Evolutionary conservation across 2,113 vertebrate genomes (phyloP).

Genomic region (Hiodon alosoides): DNA sequence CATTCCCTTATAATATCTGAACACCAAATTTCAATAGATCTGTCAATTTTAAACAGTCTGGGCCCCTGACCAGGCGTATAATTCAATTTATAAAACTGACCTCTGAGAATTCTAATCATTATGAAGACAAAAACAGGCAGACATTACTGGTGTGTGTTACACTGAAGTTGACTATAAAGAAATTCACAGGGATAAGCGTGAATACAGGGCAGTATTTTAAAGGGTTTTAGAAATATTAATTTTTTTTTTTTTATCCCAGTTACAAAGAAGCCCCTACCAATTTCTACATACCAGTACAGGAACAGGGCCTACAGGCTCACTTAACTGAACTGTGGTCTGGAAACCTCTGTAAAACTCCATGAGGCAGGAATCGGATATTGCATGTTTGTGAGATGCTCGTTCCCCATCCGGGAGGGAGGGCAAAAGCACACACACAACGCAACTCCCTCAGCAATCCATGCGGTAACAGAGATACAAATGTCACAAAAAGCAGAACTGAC

Average conservation of each 20-base stretch:
- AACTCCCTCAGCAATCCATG: not conserved
- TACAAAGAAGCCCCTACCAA: too few species aligned
- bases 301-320: not conserved
- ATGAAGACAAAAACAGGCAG: not conserved
- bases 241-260: too few species aligned
- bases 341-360: too few species aligned
- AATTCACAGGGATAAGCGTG: too few species aligned
- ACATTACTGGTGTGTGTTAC: not conserved
- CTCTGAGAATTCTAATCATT: not conserved
- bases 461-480: conserved; percentile 20
- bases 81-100: conserved; percentile 1
- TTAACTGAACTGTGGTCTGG: too few species aligned
- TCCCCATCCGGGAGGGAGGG: not conserved
- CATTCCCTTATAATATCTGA: not conserved
- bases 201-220: too few species aligned
- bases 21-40: conserved; percentile 10
- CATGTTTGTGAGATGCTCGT: not conserved
- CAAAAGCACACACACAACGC: not conserved
- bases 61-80: not conserved
- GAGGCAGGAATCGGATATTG: not conserved
- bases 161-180: too few species aligned
- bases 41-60: conserved; percentile 10
- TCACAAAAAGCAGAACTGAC: not conserved
- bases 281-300: not conserved
- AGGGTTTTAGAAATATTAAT: too few species aligned